Evolutionary conservation across 2,113 vertebrate species (phyloP).

Genomic region (Leiothrix lutea): DNA sequence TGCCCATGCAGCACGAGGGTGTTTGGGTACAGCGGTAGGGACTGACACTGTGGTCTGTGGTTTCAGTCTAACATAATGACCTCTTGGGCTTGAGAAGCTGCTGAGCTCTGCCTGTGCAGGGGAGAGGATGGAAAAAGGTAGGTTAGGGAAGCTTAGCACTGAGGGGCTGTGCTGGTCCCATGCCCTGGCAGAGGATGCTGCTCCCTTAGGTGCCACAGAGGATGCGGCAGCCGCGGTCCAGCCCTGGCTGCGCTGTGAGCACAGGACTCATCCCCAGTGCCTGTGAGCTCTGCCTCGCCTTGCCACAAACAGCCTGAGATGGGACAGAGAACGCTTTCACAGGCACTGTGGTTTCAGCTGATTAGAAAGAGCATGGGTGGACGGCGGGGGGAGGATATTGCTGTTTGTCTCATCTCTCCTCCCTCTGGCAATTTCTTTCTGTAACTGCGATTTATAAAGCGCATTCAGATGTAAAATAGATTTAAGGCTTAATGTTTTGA

Average conservation of each 20-base stretch:
- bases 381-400: not conserved
- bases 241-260: fast-evolving
- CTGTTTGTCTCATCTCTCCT: conserved; percentile 18
- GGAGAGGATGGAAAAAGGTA: not conserved
- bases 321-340: not conserved
- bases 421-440: conserved; percentile 33
- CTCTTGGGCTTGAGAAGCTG: not conserved
- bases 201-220: fast-evolving
- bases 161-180: fast-evolving
- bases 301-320: not conserved
- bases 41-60: not conserved
- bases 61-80: not conserved
- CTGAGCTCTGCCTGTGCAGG: not conserved
- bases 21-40: not conserved
- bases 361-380: not conserved
- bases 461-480: conserved; percentile 17
- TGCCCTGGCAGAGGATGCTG: fast-evolving
- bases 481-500: conserved; percentile 9
- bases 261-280: not conserved
- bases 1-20: fast-evolving
- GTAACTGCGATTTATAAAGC: not conserved
- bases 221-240: fast-evolving
- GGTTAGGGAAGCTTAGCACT: not conserved
- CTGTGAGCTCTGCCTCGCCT: fast-evolving
- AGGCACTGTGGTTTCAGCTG: not conserved